Base-by-base conservation (phyloP, 2,113 vertebrate species). In the Podiceps cristatus region DNA sequence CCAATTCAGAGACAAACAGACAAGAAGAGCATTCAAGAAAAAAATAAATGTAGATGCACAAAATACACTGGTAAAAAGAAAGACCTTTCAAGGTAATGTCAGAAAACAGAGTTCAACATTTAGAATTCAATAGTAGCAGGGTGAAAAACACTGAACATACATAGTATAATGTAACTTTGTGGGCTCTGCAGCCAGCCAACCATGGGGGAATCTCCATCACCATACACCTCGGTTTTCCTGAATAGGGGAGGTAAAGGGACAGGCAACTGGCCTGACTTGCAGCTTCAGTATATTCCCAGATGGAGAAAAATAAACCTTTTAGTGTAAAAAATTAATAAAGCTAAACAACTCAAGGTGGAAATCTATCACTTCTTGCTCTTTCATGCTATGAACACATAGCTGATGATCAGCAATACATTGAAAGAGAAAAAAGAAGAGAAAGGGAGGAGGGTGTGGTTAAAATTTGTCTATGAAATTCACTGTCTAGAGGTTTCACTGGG, bases 191-290 rank as follows among this genome's bases (percentile, higher is more conserved):
- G 33, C 19, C 31, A 44, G 27, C 28, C 66, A 52, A 2, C 50
- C 31, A 24, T 6, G 33, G 50, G 50, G 31, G 35, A 29, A 62
- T 14, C 49, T 63, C 59, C 33, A 47, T 33, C 62, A 47, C 23
- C 25, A 13, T 1, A 0, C 29, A 35, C 35, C 28, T 68, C 2
- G 0, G 13, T 58, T 63, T 64, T 11, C 81, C 63, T 35, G 18
- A 50, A 18, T 0, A 73, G 11, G 5, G 23, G 10, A 68, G 23
- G 28, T 40, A 56, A 62, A 52, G 17, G 42, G 22, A 24, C 22
- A 59, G 25, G 24, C 6, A 74, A 58, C 19, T 31, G 24, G 42
- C 60, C 56, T 29, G 35, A 53, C 27, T 47, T 59, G 47, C 35
- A 71, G 62, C 25, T 69, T 64, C 55, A 8, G 28, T 14, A 7